These are phyloP conservation scores for Hypsibius dujardini DNA, from an alignment of 1,140 invertebrate genomes.

Conservation along the genomic window DNA sequence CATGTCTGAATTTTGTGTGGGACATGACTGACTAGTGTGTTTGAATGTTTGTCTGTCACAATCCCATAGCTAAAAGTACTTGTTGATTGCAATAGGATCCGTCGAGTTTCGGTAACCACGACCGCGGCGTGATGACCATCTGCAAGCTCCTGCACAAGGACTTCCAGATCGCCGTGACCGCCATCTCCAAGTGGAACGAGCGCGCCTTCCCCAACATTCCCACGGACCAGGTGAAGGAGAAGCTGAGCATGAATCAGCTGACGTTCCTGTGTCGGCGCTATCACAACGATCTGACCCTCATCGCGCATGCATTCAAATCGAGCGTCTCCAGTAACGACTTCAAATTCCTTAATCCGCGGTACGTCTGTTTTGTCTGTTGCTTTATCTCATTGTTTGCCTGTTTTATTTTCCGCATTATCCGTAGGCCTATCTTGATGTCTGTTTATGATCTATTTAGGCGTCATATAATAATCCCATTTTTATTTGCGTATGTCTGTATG, in stretches of 20 bases:
- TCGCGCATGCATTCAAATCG: constrained; percentile 8
- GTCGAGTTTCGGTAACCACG: constrained; percentile 1
- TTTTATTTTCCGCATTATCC: too few species aligned
- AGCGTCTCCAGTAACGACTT: neutral
- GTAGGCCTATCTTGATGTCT: too few species aligned
- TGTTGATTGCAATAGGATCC: constrained; percentile 10
- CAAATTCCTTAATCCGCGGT: neutral
- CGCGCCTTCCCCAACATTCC: constrained; percentile 6
- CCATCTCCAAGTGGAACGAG: constrained; percentile 11
- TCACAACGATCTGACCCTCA: neutral
- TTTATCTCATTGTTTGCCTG: too few species aligned
- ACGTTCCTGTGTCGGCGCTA: constrained; percentile 2
- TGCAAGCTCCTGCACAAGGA: constrained; percentile 1
- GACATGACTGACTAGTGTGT: neutral
- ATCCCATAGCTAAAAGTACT: neutral
- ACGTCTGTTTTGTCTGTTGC: too few species aligned
- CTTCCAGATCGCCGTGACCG: constrained; percentile 4
- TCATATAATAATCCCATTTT: too few species aligned
- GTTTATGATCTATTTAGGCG: too few species aligned
- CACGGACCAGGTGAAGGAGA: neutral
- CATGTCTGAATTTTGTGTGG: neutral
- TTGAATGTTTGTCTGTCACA: neutral
- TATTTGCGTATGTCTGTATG: too few species aligned
- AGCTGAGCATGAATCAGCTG: constrained; percentile 6
- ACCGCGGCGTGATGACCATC: constrained; percentile 12